These are phyloP conservation scores for Chaenodraco wilsoni DNA, from an alignment of 2,797 vertebrate species.

Conservation along the genomic window DNA sequence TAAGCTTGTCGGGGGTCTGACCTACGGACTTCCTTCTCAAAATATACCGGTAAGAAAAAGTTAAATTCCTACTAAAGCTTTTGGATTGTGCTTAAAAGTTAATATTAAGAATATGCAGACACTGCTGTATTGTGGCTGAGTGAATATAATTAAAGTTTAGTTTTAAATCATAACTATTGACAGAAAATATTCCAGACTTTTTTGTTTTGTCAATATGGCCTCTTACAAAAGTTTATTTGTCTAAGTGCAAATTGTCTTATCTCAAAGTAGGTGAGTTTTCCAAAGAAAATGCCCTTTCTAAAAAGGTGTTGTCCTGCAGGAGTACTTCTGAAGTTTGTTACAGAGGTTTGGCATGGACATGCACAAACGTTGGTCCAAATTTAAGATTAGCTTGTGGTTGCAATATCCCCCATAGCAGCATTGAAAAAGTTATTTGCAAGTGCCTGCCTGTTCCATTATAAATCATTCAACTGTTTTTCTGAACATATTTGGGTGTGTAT, in stretches of 20 bases:
- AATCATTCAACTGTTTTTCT: conserved; percentile 1
- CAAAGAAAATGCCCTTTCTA: conserved; percentile 52
- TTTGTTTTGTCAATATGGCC: not conserved
- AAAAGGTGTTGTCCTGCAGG: conserved; percentile 15
- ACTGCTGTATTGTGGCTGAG: not conserved
- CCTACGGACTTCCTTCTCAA: conserved; percentile 76
- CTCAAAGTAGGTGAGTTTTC: too few relatives aligned
- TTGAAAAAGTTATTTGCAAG: not conserved
- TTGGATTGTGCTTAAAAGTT: not conserved
- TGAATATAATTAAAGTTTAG: not conserved
- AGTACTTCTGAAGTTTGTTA: conserved; percentile 7
- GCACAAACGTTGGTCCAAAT: not conserved
- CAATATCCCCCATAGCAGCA: conserved; percentile 2
- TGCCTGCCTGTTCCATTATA: not conserved
- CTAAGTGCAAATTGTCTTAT: not conserved
- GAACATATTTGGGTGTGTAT: not conserved
- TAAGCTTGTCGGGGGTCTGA: conserved; percentile 92
- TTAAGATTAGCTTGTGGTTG: not conserved
- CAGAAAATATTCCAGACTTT: not conserved
- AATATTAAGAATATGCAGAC: not conserved
- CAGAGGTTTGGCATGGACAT: conserved; percentile 7
- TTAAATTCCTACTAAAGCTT: not conserved
- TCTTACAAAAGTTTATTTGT: not conserved
- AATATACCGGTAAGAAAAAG: conserved; percentile 88
- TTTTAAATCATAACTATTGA: not conserved